Conservation (phyloP, 92 coral and sea anemone species). For the Umimayanthus kanabou region DNA sequence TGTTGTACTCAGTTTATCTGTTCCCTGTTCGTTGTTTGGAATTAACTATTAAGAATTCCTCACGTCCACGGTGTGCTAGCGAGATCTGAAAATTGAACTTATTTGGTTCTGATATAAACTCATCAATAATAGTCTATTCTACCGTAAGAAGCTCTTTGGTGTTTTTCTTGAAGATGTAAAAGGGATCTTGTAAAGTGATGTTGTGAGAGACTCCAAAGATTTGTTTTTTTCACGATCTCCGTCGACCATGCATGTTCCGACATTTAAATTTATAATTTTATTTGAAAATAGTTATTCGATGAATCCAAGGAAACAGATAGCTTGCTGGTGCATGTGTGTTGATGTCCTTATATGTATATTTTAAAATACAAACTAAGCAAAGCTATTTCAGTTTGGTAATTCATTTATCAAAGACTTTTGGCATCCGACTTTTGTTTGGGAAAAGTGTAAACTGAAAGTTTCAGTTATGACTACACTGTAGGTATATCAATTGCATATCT, state of each 20-base stretch:
- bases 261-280: background rate
- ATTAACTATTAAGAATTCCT: too few relatives aligned
- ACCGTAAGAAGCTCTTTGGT: background rate
- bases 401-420: background rate
- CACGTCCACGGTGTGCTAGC: too few relatives aligned
- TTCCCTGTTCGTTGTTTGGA: background rate
- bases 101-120: background rate
- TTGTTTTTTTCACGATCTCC: background rate
- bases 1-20: too few relatives aligned
- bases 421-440: too few relatives aligned
- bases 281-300: too few relatives aligned
- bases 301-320: background rate
- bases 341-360: background rate
- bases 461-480: background rate
- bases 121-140: background rate
- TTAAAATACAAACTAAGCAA: too few relatives aligned
- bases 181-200: background rate
- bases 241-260: background rate
- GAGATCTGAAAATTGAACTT: slow-evolving; percentile 3
- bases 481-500: too few relatives aligned
- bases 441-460: background rate
- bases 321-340: background rate
- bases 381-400: background rate
- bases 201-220: too few relatives aligned
- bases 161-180: background rate